Base-by-base conservation (phyloP, 2,888 invertebrate genomes). In the Diadegma fenestrale region DNA sequence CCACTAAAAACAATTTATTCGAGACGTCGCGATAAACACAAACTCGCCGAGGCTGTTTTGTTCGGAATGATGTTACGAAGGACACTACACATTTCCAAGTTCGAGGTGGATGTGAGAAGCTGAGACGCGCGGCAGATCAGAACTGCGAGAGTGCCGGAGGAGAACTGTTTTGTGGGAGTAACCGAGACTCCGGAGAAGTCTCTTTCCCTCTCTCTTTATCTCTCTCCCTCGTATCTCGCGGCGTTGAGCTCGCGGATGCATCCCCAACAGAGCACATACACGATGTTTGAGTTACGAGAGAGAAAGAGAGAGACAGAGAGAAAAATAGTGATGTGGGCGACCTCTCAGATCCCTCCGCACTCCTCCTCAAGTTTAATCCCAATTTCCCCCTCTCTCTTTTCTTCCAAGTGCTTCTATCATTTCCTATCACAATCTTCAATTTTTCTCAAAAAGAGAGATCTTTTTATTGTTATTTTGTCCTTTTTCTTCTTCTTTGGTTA, bases 111-210 rank as follows among this genome's bases (percentile, higher is more conserved):
- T 33, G 41, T 22, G 19, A 33, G 30, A 37, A 69, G n/a, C 26
- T 58, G 58, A 58, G 58, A 73, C 58, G 58, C 73, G 58, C 73
- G 73, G 26, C 54, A 73, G 73, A 73, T 66, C 19, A 51, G 51
- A 12, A 51, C 64, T 19, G 76, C 45, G 63, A 64, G 76, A 76
- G 68, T 54, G 77, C 69, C 68, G 69, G 43, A 41, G 78, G 78
- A 78, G 69, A 69, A 78, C 78, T 78, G 78, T 78, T 78, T 78
- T 58, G 78, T 78, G 68, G 69, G 78, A 78, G 69, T 64, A 64
- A 30, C 68, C 43, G 78, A 69, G 69, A 58, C 68, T 30, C 48
- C 78, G 69, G 54, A 77, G 78, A 69, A 69, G 37, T 58, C 68
- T 54, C 54, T 54, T 37, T 68, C 54, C 41, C 41, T 58, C 58